These are phyloP conservation scores for Tetragonula carbonaria DNA, from an alignment of 2,888 invertebrate species.

Conservation along the genomic window DNA sequence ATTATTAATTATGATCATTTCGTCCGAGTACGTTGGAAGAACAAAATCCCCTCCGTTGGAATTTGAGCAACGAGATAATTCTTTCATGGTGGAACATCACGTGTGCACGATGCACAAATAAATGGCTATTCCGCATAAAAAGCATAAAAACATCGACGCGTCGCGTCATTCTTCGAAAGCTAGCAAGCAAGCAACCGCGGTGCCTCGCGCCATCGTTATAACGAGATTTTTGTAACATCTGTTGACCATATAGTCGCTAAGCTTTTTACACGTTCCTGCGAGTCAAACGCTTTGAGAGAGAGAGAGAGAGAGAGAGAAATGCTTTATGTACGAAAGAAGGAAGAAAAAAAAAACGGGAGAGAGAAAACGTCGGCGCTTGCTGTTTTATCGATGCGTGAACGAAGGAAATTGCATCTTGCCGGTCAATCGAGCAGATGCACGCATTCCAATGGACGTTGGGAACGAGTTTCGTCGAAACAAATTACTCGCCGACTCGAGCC, in stretches of 20 bases:
- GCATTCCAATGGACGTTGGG: not conserved
- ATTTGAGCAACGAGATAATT: not conserved
- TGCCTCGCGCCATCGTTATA: not conserved
- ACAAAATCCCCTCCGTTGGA: no score
- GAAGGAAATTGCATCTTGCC: conserved; percentile 69
- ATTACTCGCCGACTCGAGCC: not conserved
- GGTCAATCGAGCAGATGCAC: conserved; percentile 10
- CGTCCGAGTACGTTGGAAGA: no score
- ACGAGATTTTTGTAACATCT: conserved; percentile 49
- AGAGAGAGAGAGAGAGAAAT: not conserved
- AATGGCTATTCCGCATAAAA: conserved; percentile 4
- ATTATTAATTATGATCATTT: no score
- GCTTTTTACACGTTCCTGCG: not conserved
- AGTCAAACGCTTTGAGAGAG: not conserved
- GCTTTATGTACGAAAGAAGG: not conserved
- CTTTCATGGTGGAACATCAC: not conserved
- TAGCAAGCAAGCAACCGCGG: not conserved
- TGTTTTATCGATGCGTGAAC: conserved; percentile 55
- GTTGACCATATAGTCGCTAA: conserved; percentile 16
- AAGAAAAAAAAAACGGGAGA: conserved; percentile 15
- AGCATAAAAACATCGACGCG: conserved; percentile 7
- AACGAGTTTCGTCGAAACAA: conserved; percentile 14
- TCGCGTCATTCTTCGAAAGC: conserved; percentile 10
- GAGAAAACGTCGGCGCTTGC: conserved; percentile 48
- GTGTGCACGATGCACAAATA: conserved; percentile 17